Evolutionary conservation across 2,888 invertebrate species (phyloP).

Genomic region (Pilophorus perplexus): DNA sequence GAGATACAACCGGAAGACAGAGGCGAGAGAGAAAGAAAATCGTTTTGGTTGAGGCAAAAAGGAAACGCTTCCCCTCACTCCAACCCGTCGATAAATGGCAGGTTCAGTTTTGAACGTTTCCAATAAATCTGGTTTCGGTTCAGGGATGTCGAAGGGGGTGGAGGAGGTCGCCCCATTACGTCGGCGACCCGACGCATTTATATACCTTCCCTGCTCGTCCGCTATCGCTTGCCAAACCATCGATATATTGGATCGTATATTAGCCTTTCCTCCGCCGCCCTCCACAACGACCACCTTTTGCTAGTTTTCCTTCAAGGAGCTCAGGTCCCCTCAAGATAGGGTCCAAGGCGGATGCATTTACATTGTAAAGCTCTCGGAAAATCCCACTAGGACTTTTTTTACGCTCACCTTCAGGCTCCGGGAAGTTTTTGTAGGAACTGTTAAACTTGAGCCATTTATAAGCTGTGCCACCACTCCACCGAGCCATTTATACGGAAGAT

Average conservation of each 20-base stretch:
- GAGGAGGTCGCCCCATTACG: constrained; percentile 36
- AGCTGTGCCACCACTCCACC: too few relatives aligned
- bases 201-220: constrained; percentile 34
- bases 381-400: neutral
- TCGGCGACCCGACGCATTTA: constrained; percentile 40
- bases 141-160: neutral
- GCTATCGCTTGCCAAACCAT: constrained; percentile 41
- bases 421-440: neutral
- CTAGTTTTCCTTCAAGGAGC: neutral
- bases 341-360: constrained; percentile 12
- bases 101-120: constrained; percentile 42
- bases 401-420: neutral
- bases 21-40: neutral
- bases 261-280: neutral
- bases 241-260: constrained; percentile 40
- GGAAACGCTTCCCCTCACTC: constrained; percentile 26
- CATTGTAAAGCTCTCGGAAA: constrained; percentile 13
- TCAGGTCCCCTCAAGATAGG: constrained; percentile 7
- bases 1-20: neutral
- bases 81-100: constrained; percentile 41
- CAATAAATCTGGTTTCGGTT: constrained; percentile 41
- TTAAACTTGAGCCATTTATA: neutral
- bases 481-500: too few relatives aligned
- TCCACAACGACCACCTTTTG: neutral
- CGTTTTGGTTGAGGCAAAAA: neutral